These are phyloP conservation scores for Mormyrus hasselquistii DNA, from an alignment of 2,797 vertebrate species.

Conservation along the genomic window DNA sequence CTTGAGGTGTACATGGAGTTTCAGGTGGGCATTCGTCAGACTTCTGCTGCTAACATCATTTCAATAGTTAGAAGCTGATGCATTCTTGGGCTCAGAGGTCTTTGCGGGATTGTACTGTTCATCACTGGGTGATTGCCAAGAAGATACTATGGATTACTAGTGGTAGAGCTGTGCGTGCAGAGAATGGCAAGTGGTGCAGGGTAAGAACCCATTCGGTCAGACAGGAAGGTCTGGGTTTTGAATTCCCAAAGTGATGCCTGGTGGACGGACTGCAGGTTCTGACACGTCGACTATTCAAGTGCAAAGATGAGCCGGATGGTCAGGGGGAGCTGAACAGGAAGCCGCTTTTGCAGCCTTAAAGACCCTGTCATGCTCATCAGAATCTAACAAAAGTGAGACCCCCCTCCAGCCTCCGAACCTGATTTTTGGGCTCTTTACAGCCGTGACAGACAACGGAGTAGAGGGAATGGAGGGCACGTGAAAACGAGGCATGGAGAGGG, in stretches of 20 bases:
- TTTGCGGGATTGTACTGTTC: neutral
- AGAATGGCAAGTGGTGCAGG: neutral
- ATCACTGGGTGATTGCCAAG: neutral
- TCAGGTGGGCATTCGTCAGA: neutral
- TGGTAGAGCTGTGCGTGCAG: neutral
- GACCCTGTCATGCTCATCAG: neutral
- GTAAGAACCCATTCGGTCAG: neutral
- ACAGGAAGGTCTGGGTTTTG: neutral
- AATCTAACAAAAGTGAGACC: neutral
- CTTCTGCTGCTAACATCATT: neutral
- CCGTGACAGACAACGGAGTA: neutral
- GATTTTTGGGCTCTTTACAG: neutral
- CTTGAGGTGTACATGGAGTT: neutral
- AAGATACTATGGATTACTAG: conserved; percentile 3
- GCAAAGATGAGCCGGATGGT: neutral
- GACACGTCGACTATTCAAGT: neutral
- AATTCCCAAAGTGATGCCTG: neutral
- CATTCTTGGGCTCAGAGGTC: neutral
- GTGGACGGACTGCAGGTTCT: neutral
- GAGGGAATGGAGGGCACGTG: neutral
- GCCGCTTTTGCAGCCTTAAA: neutral
- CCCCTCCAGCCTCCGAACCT: neutral
- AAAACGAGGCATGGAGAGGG: neutral
- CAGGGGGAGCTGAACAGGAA: neutral
- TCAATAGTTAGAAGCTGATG: neutral